These are phyloP conservation scores for Tethya wilhelma DNA, from an alignment of 37 sponge, comb jelly and placozoan genomes.

Conservation along the genomic window DNA sequence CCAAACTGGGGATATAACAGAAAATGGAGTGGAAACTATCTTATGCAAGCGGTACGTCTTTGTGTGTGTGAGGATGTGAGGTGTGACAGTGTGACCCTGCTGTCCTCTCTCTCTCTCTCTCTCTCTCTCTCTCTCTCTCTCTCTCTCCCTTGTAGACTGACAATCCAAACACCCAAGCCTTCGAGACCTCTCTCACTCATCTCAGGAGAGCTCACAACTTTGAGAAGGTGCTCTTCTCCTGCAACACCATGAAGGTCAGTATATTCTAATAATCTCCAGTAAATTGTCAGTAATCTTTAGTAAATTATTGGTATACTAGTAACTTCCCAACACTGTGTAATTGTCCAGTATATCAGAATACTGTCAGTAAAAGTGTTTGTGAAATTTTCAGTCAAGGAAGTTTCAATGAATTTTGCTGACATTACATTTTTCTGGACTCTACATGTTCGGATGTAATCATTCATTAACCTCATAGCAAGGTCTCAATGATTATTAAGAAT, in stretches of 20 bases:
- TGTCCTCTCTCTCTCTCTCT: not conserved
- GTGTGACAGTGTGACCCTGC: not conserved
- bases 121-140: not conserved
- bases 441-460: no score
- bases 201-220: slow-evolving; percentile 46
- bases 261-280: not conserved
- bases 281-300: no score
- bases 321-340: no score
- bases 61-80: slow-evolving; percentile 12
- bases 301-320: no score
- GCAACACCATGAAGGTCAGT: slow-evolving; percentile 53
- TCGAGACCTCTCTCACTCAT: slow-evolving; percentile 45
- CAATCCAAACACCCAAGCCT: slow-evolving; percentile 27
- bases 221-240: slow-evolving; percentile 62
- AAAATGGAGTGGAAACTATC: slow-evolving; percentile 62
- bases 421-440: no score
- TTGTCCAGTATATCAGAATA: no score
- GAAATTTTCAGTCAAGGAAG: no score
- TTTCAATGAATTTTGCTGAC: no score
- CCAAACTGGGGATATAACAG: slow-evolving; percentile 55
- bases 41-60: slow-evolving; percentile 3
- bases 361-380: no score
- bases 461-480: no score
- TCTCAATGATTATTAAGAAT: no score
- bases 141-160: slow-evolving; percentile 27